Conservation (phyloP, 23 tunicate species). For the Trididemnum miniatum region DNA sequence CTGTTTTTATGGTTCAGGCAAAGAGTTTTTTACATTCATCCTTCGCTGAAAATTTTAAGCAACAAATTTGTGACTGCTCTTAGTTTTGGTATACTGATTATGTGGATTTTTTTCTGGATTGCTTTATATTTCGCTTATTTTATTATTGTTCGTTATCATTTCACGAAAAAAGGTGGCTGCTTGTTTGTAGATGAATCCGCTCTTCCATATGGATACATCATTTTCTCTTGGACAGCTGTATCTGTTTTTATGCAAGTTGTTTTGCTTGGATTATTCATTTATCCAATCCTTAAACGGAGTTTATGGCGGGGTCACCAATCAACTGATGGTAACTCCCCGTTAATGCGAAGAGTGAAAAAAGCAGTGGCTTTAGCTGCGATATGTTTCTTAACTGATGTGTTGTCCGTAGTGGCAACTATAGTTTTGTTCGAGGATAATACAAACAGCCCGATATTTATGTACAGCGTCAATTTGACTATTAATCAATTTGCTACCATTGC, state of each 20-base stretch:
- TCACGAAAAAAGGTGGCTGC: slow-evolving; percentile 33
- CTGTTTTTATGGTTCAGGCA: slow-evolving; percentile 72
- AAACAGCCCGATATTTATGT: slow-evolving; percentile 3
- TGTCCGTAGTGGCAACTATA: slow-evolving; percentile 33
- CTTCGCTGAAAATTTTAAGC: slow-evolving; percentile 44
- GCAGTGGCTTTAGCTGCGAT: slow-evolving; percentile 45
- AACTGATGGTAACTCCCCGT: background rate
- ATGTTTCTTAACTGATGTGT: slow-evolving; percentile 52
- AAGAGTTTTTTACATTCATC: slow-evolving; percentile 60
- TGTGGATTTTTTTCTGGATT: slow-evolving; percentile 45
- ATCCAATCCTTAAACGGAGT: slow-evolving; percentile 45
- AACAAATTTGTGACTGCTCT: slow-evolving; percentile 18
- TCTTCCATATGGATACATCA: background rate
- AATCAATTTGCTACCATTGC: slow-evolving; percentile 46
- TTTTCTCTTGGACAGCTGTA: slow-evolving; percentile 39
- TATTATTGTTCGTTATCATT: slow-evolving; percentile 24
- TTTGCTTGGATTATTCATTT: slow-evolving; percentile 51
- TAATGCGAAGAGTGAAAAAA: slow-evolving; percentile 38
- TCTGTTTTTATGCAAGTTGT: slow-evolving; percentile 52
- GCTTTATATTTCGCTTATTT: slow-evolving; percentile 1
- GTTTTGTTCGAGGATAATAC: background rate
- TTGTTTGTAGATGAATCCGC: background rate
- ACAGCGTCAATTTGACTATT: slow-evolving; percentile 36
- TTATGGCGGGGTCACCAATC: background rate
- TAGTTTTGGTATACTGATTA: slow-evolving; percentile 25